A percentile compares a stretch with the other conserved stretches of the same genome.
These are phyloP conservation scores for Tachina lurida DNA, from an alignment of 2,888 invertebrate genomes.

Conservation along the genomic window DNA sequence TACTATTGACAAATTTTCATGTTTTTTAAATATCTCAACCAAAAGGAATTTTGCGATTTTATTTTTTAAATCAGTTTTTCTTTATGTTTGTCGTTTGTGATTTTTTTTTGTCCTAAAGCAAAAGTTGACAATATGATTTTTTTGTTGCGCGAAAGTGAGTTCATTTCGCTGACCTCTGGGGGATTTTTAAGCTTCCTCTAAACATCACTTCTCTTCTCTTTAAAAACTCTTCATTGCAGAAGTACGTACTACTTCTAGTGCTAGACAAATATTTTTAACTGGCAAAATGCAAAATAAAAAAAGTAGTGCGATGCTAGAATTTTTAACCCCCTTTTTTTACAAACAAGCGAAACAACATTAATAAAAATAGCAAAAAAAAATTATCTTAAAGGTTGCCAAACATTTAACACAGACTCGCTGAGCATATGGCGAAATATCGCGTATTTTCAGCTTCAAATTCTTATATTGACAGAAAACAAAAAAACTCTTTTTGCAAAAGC, in stretches of 20 bases:
- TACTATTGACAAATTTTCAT: conserved; percentile 17
- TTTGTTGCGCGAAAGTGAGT: conserved; percentile 50
- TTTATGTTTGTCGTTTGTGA: neutral
- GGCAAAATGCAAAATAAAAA: conserved; percentile 37
- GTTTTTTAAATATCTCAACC: conserved; percentile 31
- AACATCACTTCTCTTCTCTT: conserved; percentile 8
- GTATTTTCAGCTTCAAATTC: conserved; percentile 45
- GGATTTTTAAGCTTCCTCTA: conserved; percentile 25
- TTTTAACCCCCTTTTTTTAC: conserved; percentile 43
- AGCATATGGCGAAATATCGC: conserved; percentile 53
- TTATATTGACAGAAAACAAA: conserved; percentile 16
- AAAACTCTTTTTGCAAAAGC: neutral
- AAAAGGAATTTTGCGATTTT: conserved; percentile 47
- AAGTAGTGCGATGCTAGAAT: conserved; percentile 47
- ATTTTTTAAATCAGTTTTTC: conserved; percentile 9
- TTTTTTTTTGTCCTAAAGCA: conserved; percentile 30
- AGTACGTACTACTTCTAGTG: conserved; percentile 53
- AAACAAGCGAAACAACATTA: conserved; percentile 43
- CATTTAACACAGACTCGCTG: conserved; percentile 60
- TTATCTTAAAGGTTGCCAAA: conserved; percentile 49
- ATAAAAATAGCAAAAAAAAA: conserved; percentile 20
- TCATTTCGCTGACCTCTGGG: conserved; percentile 55
- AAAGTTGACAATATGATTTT: conserved; percentile 26
- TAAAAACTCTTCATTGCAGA: neutral
- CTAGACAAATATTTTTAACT: conserved; percentile 68